Conservation (phyloP, 1,140 invertebrate genomes). For the Drosophila watanabei region DNA sequence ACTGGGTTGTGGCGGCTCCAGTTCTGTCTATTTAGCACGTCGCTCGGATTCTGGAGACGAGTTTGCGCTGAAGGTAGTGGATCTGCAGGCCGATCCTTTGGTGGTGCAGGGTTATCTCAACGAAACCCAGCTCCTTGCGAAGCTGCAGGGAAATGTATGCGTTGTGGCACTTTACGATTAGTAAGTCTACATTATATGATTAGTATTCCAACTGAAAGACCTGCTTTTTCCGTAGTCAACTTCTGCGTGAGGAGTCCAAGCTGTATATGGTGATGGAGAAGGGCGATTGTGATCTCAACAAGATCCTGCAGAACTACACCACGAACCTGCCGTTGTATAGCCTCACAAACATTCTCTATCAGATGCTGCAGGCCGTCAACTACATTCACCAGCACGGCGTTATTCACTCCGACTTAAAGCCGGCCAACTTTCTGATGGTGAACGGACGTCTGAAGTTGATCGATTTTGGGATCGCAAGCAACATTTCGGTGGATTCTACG, state of each 20-base stretch:
- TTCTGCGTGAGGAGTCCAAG: constrained; percentile 88
- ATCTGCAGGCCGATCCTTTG: constrained; percentile 90
- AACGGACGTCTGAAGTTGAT: constrained; percentile 96
- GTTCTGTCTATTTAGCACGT: constrained; percentile 75
- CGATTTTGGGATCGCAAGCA: constrained; percentile 99
- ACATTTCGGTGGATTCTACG: constrained; percentile 95
- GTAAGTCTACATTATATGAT: constrained; percentile 88
- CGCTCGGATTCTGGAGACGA: constrained; percentile 62
- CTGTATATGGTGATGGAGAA: constrained; percentile 96
- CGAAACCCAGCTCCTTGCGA: constrained; percentile 94
- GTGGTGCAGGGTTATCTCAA: constrained; percentile 94
- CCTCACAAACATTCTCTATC: constrained; percentile 96
- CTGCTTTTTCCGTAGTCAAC: constrained; percentile 82
- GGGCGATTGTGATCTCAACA: constrained; percentile 95
- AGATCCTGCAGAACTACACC: constrained; percentile 89
- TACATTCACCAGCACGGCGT: constrained; percentile 96
- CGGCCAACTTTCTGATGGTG: constrained; percentile 97
- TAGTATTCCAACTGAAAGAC: background rate
- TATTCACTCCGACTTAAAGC: constrained; percentile 98
- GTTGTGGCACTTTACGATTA: constrained; percentile 96
- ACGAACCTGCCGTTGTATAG: constrained; percentile 89
- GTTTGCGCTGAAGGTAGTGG: constrained; percentile 87
- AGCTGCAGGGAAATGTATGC: constrained; percentile 92
- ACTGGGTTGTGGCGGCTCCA: constrained; percentile 80
- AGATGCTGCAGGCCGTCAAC: constrained; percentile 96